Percentiles rank a stretch among this genome's conserved stretches.
Conservation (phyloP, 2,888 invertebrate species). For the Chrysodeixis includens region DNA sequence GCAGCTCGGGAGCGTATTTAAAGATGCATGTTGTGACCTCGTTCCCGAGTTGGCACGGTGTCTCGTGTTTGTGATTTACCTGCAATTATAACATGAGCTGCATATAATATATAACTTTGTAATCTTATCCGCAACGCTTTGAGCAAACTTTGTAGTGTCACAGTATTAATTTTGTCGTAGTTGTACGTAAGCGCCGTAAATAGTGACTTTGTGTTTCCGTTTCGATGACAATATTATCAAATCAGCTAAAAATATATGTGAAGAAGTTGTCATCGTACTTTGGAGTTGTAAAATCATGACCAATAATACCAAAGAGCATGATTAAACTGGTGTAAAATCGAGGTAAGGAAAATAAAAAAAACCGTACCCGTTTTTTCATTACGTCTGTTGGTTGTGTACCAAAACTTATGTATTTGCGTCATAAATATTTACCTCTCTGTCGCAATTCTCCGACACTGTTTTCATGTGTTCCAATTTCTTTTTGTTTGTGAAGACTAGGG, state of each 20-base stretch:
- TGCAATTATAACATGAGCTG: slow-evolving; percentile 55
- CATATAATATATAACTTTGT: slow-evolving; percentile 5
- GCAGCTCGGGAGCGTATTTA: slow-evolving; percentile 84
- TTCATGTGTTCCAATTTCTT: slow-evolving; percentile 85
- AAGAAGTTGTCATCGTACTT: too few relatives aligned
- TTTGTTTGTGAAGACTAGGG: slow-evolving; percentile 79
- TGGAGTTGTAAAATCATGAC: too few relatives aligned
- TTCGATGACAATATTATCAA: too few relatives aligned
- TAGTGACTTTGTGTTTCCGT: too few relatives aligned
- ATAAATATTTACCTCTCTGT: slow-evolving; percentile 77
- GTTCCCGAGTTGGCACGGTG: slow-evolving; percentile 79
- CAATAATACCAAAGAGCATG: too few relatives aligned
- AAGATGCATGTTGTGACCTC: slow-evolving; percentile 81
- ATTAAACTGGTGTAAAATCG: neutral
- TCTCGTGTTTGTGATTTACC: slow-evolving; percentile 73
- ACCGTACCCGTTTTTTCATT: slow-evolving; percentile 15
- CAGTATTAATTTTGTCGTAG: too few relatives aligned
- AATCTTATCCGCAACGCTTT: neutral
- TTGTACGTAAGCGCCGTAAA: too few relatives aligned
- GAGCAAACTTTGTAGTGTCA: neutral
- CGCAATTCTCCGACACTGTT: slow-evolving; percentile 81
- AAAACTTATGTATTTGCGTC: slow-evolving; percentile 28
- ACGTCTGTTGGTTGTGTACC: slow-evolving; percentile 5
- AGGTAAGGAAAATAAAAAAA: slow-evolving; percentile 10
- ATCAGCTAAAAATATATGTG: too few relatives aligned